phyloP scores from a whole-genome alignment of 2,888 invertebrate genomes.

The Acanthopleura granulata region DNA sequence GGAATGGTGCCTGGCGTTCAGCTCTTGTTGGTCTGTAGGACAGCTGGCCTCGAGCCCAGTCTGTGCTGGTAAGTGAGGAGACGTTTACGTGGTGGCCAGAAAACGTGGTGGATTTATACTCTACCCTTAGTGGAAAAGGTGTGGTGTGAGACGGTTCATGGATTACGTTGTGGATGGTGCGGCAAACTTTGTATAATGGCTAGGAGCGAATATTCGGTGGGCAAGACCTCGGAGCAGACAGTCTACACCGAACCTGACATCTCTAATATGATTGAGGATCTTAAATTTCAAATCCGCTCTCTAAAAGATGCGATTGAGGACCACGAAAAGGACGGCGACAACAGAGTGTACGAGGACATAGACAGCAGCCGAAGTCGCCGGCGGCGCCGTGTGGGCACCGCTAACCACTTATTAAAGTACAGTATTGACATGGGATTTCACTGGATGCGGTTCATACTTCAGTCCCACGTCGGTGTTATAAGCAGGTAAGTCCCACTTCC shows the following conservation, averaged over 20 bases:
- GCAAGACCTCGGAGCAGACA: conserved; percentile 8
- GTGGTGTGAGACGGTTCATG: no score
- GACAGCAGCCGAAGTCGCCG: conserved; percentile 4
- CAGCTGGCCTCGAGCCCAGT: no score
- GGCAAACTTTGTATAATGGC: conserved; percentile 7
- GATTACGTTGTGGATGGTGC: neutral
- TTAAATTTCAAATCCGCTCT: conserved; percentile 16
- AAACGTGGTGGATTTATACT: no score
- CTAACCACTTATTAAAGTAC: conserved; percentile 4
- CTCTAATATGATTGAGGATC: conserved; percentile 17
- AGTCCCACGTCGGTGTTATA: conserved; percentile 3
- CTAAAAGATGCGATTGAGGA: conserved; percentile 16
- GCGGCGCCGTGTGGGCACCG: neutral
- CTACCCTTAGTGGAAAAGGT: no score
- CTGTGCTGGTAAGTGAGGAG: no score
- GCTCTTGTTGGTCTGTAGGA: no score
- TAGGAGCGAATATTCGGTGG: conserved; percentile 16
- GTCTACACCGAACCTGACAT: conserved; percentile 10
- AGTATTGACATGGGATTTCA: conserved; percentile 16
- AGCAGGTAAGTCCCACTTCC: neutral
- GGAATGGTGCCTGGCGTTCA: no score
- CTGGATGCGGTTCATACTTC: conserved; percentile 8
- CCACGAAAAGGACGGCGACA: conserved; percentile 15
- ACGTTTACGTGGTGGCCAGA: no score
- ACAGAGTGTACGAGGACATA: conserved; percentile 16